Conservation (phyloP, 2,888 invertebrate species). For the Tortrix viridana region DNA sequence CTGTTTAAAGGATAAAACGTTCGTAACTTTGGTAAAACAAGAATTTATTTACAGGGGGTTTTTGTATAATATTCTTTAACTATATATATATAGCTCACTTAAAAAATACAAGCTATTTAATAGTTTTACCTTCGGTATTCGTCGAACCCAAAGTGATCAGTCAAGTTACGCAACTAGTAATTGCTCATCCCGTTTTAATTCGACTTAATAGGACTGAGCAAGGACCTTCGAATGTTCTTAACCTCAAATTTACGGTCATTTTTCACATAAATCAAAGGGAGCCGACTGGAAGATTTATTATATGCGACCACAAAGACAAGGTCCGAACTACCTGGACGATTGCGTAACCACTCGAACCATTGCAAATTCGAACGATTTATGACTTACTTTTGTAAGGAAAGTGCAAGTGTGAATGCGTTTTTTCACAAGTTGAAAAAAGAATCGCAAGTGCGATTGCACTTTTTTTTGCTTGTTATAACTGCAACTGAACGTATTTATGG, state of each 20-base stretch:
- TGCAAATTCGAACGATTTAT: constrained; percentile 60
- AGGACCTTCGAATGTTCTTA: constrained; percentile 67
- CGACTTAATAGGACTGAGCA: constrained; percentile 60
- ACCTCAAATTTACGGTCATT: constrained; percentile 83
- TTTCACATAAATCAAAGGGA: constrained; percentile 83
- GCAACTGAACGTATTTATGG: too few relatives aligned
- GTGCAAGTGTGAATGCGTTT: constrained; percentile 58
- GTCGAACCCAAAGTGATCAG: constrained; percentile 31
- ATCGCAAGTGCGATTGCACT: background rate
- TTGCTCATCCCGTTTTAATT: constrained; percentile 43
- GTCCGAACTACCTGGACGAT: constrained; percentile 52
- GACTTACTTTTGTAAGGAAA: constrained; percentile 62
- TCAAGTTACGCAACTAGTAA: constrained; percentile 29
- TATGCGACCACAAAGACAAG: constrained; percentile 57
- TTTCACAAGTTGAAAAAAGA: background rate
- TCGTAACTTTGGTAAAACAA: too few relatives aligned
- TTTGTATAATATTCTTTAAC: too few relatives aligned
- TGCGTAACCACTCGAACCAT: constrained; percentile 57
- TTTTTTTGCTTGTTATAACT: background rate
- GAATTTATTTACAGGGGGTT: too few relatives aligned
- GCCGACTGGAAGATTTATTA: constrained; percentile 79
- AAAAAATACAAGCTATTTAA: too few relatives aligned
- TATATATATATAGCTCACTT: too few relatives aligned
- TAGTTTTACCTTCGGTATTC: constrained; percentile 5
- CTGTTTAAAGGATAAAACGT: too few relatives aligned